These are phyloP conservation scores for Pachymerium ferrugineum DNA, from an alignment of 2,888 invertebrate species.

Conservation along the genomic window DNA sequence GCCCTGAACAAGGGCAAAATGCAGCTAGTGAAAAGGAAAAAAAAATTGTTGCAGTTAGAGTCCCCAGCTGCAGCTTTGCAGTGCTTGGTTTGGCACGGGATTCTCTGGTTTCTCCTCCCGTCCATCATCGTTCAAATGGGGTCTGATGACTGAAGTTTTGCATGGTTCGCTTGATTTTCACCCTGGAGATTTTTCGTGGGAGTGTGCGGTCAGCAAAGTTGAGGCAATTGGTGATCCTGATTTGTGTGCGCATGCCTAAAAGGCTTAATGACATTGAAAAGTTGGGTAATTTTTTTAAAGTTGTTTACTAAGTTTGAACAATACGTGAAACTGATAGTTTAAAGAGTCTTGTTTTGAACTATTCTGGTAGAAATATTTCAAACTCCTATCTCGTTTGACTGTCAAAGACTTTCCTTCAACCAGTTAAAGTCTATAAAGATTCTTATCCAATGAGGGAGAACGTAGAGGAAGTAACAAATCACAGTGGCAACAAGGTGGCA, in stretches of 20 bases:
- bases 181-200: not conserved
- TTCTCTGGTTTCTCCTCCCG: not conserved
- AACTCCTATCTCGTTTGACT: no score
- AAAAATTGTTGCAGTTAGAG: not conserved
- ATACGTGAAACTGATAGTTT: no score
- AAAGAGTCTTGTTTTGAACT: no score
- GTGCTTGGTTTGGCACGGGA: not conserved
- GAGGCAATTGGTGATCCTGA: not conserved
- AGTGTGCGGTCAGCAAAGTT: not conserved
- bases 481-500: not conserved
- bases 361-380: no score
- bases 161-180: not conserved
- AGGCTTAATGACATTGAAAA: not conserved
- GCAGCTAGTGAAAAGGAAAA: not conserved
- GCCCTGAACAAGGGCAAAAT: not conserved
- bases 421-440: not conserved
- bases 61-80: not conserved
- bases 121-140: not conserved
- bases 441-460: not conserved
- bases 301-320: no score
- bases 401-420: not conserved
- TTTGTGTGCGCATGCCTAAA: not conserved
- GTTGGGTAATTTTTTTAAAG: no score
- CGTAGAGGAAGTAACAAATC: not conserved
- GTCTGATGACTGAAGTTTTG: not conserved